Evolutionary conservation across 2,888 invertebrate species (phyloP), one percentile per base, ranked within the genome.

Genomic region (Anorthoa munda): DNA sequence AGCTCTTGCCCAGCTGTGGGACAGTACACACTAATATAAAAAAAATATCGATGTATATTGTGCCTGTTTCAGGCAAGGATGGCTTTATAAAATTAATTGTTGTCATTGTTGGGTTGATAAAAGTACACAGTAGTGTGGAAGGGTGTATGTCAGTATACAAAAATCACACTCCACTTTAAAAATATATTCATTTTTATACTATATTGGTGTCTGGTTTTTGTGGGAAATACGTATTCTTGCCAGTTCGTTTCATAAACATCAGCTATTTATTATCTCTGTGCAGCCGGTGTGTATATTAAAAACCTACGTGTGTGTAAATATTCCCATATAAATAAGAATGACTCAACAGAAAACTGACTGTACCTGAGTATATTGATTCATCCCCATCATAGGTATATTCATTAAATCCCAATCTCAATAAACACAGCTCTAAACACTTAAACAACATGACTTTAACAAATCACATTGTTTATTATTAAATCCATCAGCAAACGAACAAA

Each of bases 401-500:
- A 60, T 75, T 63, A 56, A 66, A 64, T 21, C 9, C 13, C 13
- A 39, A 81, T 64, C 48, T 15, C 18, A 72, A 75, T 48, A 77
- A 63, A 82, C 21, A 66, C 12, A 53, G 12, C 51, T 21, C 18
- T 63, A 82, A 66, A 66, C 31, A 39, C 21, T 13, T 61, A 77
- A 60, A 61, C 31, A 77, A 50, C 17, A 18, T 5, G 65, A 31
- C 60, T 17, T 15, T 50, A 26, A 64, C 50, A 77, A 61, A 81
- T 23, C 26, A 50, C 5, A 60, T 48, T 66, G 66, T 70, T 79
- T 59, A 60, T 39, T n/a, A 63, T 75, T 48, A 60, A 68, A 79
- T 77, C 82, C 64, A 66, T 61, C 56, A n/a, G 17, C 17, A 58
- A 63, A 26, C 26, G 13, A 11, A 53, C 58, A 60, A 46, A 66